Conservation (phyloP, 2,888 invertebrate genomes). For the Branchellion lobata region DNA sequence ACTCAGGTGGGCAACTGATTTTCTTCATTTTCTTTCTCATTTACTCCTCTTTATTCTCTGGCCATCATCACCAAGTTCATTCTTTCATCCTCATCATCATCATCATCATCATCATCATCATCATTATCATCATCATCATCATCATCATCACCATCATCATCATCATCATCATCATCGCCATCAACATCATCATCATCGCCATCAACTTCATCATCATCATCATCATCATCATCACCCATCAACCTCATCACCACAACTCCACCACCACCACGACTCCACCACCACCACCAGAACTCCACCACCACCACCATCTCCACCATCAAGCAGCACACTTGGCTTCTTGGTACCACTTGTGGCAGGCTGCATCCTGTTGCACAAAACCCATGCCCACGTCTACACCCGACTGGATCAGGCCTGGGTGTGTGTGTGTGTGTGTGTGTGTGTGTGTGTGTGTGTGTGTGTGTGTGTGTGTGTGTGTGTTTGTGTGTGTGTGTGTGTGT, state of each 20-base stretch:
- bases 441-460: not conserved
- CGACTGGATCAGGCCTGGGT: not conserved
- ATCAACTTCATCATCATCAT: no score
- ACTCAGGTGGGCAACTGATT: no score
- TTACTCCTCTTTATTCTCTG: no score
- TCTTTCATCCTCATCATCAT: not conserved
- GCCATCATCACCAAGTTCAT: no score
- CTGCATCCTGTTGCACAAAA: constrained; percentile 34
- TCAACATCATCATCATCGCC: no score
- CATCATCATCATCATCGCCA: no score
- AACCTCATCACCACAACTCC: not conserved
- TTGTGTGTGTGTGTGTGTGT: no score
- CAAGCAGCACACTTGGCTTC: constrained; percentile 9
- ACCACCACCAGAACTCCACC: no score
- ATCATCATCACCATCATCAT: constrained; percentile 18
- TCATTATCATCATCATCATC: constrained; percentile 27
- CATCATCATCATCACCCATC: not conserved
- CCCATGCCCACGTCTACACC: constrained; percentile 6
- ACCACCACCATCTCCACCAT: not conserved
- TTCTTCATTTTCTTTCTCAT: no score
- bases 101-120: constrained; percentile 28
- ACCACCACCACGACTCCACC: not conserved
- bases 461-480: constrained; percentile 5
- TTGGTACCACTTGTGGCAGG: constrained; percentile 43
- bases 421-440: not conserved